Conservation (phyloP, 2,113 vertebrate species). For the Aspiorhynchus laticeps region DNA sequence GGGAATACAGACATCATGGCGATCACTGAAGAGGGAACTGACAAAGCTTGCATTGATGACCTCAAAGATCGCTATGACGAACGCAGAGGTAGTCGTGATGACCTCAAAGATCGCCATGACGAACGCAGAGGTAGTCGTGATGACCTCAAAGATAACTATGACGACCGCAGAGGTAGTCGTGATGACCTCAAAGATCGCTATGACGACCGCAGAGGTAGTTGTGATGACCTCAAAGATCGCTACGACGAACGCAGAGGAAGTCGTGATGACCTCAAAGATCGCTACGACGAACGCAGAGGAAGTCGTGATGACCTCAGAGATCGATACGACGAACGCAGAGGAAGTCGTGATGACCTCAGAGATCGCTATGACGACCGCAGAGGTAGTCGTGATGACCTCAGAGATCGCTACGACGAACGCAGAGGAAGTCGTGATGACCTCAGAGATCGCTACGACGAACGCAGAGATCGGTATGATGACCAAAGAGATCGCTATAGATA, state of each 20-base stretch:
- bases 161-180: conserved; percentile 45
- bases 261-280: conserved; percentile 37
- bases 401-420: conserved; percentile 34
- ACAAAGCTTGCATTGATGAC: not conserved
- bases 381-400: conserved; percentile 54
- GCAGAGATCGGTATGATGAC: conserved; percentile 1
- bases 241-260: conserved; percentile 26
- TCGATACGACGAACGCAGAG: conserved; percentile 26
- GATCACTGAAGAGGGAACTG: conserved; percentile 22
- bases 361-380: conserved; percentile 37
- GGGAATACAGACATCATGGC: conserved; percentile 39
- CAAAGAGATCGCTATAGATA: conserved; percentile 40
- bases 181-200: not conserved
- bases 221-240: not conserved
- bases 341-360: conserved; percentile 29
- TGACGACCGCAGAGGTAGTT: conserved; percentile 48
- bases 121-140: conserved; percentile 52
- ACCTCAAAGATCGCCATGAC: conserved; percentile 33
- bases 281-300: conserved; percentile 28
- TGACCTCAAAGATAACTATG: conserved; percentile 30
- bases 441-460: conserved; percentile 36
- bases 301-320: conserved; percentile 46
- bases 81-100: conserved; percentile 16
- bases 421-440: conserved; percentile 48
- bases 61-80: conserved; percentile 10